These are phyloP conservation scores for Lutjanus argentimaculatus DNA, from an alignment of 2,797 vertebrate genomes.

Conservation along the genomic window DNA sequence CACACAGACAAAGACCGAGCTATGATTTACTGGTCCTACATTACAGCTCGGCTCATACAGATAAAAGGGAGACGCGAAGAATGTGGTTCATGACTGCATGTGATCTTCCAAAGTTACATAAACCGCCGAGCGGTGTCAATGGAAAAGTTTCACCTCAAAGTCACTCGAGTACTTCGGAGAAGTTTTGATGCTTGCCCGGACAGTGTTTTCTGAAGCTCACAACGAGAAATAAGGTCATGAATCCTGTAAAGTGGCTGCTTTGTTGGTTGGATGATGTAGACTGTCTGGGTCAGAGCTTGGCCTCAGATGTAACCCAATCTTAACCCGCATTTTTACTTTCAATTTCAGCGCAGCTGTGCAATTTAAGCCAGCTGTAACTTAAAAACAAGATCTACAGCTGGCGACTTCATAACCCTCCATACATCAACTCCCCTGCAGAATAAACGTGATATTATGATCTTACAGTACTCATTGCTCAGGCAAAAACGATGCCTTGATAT, in stretches of 20 bases:
- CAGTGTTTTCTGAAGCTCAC: constrained; percentile 38
- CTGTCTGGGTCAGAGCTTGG: constrained; percentile 54
- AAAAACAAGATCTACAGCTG: constrained; percentile 17
- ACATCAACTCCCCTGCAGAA: background rate
- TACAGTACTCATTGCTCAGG: background rate
- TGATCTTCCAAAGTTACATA: constrained; percentile 61
- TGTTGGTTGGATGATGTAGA: constrained; percentile 60
- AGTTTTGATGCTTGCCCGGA: constrained; percentile 48
- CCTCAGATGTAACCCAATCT: constrained; percentile 64
- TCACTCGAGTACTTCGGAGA: constrained; percentile 41
- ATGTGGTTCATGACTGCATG: constrained; percentile 57
- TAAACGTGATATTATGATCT: no score
- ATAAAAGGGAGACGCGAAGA: constrained; percentile 73
- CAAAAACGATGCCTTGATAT: background rate
- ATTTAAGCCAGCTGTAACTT: constrained; percentile 28
- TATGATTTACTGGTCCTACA: constrained; percentile 78
- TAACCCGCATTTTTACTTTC: constrained; percentile 67
- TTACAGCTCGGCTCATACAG: constrained; percentile 65
- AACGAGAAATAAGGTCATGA: constrained; percentile 55
- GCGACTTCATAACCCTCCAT: background rate
- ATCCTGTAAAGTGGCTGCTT: constrained; percentile 67
- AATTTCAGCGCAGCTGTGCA: constrained; percentile 67
- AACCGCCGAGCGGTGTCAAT: constrained; percentile 43
- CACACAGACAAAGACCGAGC: constrained; percentile 76
- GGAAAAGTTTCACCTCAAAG: constrained; percentile 62